Base-by-base conservation (phyloP, 1,140 invertebrate genomes). In the Euglossa dilemma region DNA sequence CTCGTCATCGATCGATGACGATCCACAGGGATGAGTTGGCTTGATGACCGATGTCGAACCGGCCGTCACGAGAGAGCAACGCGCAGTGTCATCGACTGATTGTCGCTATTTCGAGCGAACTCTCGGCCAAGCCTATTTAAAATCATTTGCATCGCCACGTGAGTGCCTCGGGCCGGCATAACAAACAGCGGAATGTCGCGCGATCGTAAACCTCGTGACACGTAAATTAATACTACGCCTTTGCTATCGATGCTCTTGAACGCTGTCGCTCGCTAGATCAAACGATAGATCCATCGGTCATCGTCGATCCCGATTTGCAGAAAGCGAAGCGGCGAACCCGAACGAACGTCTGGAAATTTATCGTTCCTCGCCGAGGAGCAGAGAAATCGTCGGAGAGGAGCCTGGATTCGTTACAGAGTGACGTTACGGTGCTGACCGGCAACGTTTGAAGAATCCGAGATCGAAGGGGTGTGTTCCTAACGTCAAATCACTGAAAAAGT, bases 51-150 rank as follows among this genome's bases (percentile, higher is more conserved):
- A 80, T 67, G 78, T 84, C 82, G 77, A 80, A 84, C 69, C 52
- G 6, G 54, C 70, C 77, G 77, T 80, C 80, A 75, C 61, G 52
- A 66, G 61, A 57, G 43, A 80, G 45, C 67, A 23, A 61, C 64
- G 81, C 80, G 82, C 83, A 85, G 82, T 89, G 87, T 90, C 89
- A 89, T 90, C 89, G 86, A 87, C 87, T 90, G 89, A 87, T 85
- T 86, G 83, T 83, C 73, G 74, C 84, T 89, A 89, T 89, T 89
- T 89, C 64, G 56, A 80, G 74, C 83, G 72, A 70, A 84, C 63
- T 67, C 76, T 82, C 78, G 54, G 59, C 83, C 71, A 83, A 47
- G 56, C 80, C 73, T 82, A 89, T 78, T 84, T 83, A 85, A 83
- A 85, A 85, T 85, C 72, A 75, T 78, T 84, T 72, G 76, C 84